Conservation (phyloP, 2,113 vertebrate genomes). For the Coreoperca whiteheadi region DNA sequence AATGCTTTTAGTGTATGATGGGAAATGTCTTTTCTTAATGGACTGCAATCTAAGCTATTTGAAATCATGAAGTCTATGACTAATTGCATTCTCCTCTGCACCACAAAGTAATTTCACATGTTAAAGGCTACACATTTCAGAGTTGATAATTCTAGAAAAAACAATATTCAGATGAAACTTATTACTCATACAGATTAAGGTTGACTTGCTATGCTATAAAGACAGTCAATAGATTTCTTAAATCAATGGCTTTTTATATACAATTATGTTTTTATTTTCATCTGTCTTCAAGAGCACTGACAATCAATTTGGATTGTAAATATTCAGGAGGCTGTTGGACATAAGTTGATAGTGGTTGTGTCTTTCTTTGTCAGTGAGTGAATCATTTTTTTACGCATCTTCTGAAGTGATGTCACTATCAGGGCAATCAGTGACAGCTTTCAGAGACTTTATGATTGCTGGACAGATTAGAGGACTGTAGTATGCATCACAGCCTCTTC, state of each 20-base stretch:
- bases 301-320: constrained; percentile 15
- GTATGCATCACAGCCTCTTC: constrained; percentile 66
- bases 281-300: background rate
- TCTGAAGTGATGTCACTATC: constrained; percentile 52
- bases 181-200: background rate
- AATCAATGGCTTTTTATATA: background rate
- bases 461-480: constrained; percentile 65
- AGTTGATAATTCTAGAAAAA: background rate
- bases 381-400: constrained; percentile 31
- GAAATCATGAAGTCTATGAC: constrained; percentile 50
- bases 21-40: constrained; percentile 46
- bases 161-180: background rate
- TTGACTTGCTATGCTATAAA: background rate
- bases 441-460: constrained; percentile 63
- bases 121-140: constrained; percentile 14
- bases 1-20: constrained; percentile 56
- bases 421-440: constrained; percentile 67
- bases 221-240: background rate
- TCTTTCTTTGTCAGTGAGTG: constrained; percentile 14
- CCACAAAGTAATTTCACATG: constrained; percentile 32
- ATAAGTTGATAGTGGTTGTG: background rate
- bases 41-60: constrained; percentile 60
- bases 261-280: background rate
- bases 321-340: background rate
- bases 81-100: constrained; percentile 50